Evolutionary conservation across 2,113 vertebrate species (phyloP), one percentile per base, ranked within the genome.

Genomic region (Callaeas wilsoni): DNA sequence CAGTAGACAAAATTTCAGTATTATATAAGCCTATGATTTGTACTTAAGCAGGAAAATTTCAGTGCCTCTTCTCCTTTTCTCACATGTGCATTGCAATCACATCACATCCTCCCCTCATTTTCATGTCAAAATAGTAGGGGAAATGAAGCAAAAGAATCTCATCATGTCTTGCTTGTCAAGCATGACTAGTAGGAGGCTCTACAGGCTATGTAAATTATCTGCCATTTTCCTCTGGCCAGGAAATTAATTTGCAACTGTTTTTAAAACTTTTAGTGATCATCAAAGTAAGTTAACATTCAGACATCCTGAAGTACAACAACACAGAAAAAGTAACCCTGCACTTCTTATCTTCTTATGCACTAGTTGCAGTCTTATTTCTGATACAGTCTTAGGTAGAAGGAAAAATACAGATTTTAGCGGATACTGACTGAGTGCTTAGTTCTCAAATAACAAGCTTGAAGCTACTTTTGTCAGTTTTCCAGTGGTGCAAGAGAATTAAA

Each of bases 91-190:
- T n/a, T 88, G 26, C 37, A 80, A 46, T 86, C 68, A 70, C 8
- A 84, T 50, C 56, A 33, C 16, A 86, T 55, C 25, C 16, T 96
- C 83, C 30, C 35, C 11, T 93, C 53, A 52, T 92, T 89, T 94
- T 84, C 49, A n/a, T 78, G 49, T 67, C 18, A 76, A 68, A 94
- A 89, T 68, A 59, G 15, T 22, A 57, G 37, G 32, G 35, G 70
- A 94, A 94, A 87, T 59, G 60, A 91, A 87, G 68, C 49, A 87
- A 27, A 92, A 91, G 39, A 78, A 84, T 47, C 76, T 92, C 65
- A 91, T 91, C 80, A 75, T 41, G 8, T 87, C 76, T 87, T 89
- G 6, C 64, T 90, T 90, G 55, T 81, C 76, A 80, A 55, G 68
- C 30, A 55, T 70, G 26, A 92, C 16, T n/a, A 80, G n/a, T 57